A percentile compares a stretch with the other conserved stretches of the same genome.
These are phyloP conservation scores for Carollia perspicillata DNA, from an alignment of 2,113 vertebrate species.

Conservation along the genomic window DNA sequence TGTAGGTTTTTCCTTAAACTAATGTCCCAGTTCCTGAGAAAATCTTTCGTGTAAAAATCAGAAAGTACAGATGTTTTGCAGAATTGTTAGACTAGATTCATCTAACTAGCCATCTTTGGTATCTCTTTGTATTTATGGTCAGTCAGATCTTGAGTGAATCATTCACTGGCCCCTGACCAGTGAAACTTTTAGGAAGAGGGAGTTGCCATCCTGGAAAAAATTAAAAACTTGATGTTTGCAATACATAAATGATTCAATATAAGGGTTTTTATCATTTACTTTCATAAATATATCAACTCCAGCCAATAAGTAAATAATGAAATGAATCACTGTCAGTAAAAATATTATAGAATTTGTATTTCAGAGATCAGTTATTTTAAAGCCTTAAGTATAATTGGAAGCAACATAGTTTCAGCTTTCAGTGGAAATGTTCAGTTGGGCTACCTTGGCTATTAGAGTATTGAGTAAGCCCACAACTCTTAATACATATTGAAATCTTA, in stretches of 20 bases:
- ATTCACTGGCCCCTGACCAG: not conserved
- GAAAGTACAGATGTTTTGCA: not conserved
- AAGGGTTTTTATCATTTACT: not conserved
- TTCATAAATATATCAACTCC: not conserved
- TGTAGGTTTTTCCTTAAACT: not conserved
- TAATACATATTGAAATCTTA: not conserved
- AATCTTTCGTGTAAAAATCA: conserved; percentile 22
- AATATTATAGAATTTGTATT: conserved; percentile 16
- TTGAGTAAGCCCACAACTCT: not conserved
- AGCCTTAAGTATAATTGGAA: conserved; percentile 6
- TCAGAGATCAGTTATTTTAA: conserved; percentile 16
- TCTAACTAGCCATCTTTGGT: conserved; percentile 20
- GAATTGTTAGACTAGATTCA: conserved; percentile 25
- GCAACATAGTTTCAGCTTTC: not conserved
- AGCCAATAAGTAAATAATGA: not conserved
- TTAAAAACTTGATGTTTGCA: not conserved
- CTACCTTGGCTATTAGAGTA: not conserved
- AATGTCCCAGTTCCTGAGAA: not conserved
- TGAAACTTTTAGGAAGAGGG: not conserved
- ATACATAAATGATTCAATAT: not conserved
- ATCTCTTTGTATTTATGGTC: not conserved
- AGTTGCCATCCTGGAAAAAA: not conserved
- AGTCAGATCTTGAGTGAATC: not conserved
- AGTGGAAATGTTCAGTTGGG: not conserved
- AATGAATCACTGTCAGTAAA: conserved; percentile 9